These are phyloP conservation scores for Octopus sinensis DNA, from an alignment of 1,140 invertebrate species.

Conservation along the genomic window DNA sequence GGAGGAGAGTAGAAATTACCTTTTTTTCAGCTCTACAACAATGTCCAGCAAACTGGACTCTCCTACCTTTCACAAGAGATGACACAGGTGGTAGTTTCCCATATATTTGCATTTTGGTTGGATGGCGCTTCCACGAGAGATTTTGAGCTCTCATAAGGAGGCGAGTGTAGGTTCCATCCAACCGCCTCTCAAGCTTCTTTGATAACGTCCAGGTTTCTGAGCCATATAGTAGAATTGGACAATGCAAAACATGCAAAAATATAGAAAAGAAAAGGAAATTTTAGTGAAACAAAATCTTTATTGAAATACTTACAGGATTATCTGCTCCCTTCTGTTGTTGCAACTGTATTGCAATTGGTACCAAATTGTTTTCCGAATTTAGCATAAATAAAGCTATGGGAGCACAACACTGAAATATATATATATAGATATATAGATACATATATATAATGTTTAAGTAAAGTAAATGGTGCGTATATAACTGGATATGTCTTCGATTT, in stretches of 20 bases:
- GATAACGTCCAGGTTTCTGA: no score
- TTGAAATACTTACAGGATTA: slow-evolving; percentile 41
- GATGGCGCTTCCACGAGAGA: no score
- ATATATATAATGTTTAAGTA: neutral
- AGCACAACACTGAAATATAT: slow-evolving; percentile 40
- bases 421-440: neutral
- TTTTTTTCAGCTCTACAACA: no score
- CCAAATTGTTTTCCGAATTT: slow-evolving; percentile 43
- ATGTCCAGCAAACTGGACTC: no score
- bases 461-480: neutral
- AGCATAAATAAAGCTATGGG: slow-evolving; percentile 54
- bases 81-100: no score
- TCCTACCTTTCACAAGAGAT: no score
- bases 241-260: neutral
- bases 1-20: no score
- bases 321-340: slow-evolving; percentile 44
- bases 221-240: neutral
- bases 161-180: neutral
- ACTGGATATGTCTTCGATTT: no score
- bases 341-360: slow-evolving; percentile 56
- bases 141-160: no score
- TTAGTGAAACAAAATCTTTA: neutral
- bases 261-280: neutral
- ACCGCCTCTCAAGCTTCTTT: no score
- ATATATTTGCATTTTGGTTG: no score